Evolutionary conservation across 2,888 invertebrate genomes (phyloP), one percentile per base, ranked within the genome.

Genomic region (Lepas anatifera): DNA sequence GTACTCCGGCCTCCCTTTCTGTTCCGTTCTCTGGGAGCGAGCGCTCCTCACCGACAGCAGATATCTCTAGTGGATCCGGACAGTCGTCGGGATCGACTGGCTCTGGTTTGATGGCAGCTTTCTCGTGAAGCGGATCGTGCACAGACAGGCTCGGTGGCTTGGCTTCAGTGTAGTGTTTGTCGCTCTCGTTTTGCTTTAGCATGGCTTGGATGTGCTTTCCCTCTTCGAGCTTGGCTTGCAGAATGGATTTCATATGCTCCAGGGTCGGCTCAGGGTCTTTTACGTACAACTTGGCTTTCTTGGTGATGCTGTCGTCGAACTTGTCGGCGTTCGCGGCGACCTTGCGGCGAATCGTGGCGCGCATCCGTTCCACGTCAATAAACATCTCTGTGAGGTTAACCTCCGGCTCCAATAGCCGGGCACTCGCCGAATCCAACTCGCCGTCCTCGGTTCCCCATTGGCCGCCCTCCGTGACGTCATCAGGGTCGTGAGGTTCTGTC

Each of bases 401-500:
- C 25, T 52, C 25, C 16, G 69, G 69, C 43, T 69, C 50, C 32
- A 69, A 41, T 3, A 63, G 37, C 22, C 50, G 25, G 13, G 63
- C 35, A 25, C 16, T 25, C 3, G 7, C 64, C 25, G n/a, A n/a
- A 10, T 64, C 64, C 3, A n/a, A 16, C 11, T 37, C 37, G 3
- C 22, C 32, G 25, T 39, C 39, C 25, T 64, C 39, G 1, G 35
- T 22, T 18, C 37, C 35, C 35, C 63, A 37, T n/a, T 22, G 52
- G 37, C 25, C 48, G 29, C 37, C 48, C 29, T 43, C 48, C 27
- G 68, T 37, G 16, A 37, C 39, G 10, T 70, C 69, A 18, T 69
- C 69, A 22, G 48, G n/a, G n/a, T 70, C 70, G 25, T 25, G 64
- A 6, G 70, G 71, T 35, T 74, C 74, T 32, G 70, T 4, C 63